Evolutionary conservation across 2,888 invertebrate species (phyloP).

Genomic region (Dicycla oo): DNA sequence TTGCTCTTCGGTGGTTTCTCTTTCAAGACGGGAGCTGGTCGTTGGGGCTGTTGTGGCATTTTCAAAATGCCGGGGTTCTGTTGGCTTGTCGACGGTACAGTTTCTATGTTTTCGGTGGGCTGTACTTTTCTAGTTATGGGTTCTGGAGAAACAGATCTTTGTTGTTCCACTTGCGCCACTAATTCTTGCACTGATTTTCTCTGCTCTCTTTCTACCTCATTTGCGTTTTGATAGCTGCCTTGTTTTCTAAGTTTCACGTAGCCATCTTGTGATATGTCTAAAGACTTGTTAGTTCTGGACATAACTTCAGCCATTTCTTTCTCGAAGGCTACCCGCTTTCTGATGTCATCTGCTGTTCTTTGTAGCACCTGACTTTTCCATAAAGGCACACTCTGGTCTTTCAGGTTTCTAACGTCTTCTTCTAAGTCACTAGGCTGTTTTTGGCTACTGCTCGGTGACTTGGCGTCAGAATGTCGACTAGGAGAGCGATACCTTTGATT

Average conservation of each 20-base stretch:
- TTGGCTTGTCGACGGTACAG: slow-evolving; percentile 72
- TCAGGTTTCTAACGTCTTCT: slow-evolving; percentile 71
- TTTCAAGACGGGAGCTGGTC: slow-evolving; percentile 86
- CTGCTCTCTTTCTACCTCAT: slow-evolving; percentile 76
- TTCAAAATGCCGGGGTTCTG: slow-evolving; percentile 78
- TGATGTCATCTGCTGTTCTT: slow-evolving; percentile 86
- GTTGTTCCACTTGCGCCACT: slow-evolving; percentile 91
- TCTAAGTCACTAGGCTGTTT: slow-evolving; percentile 77
- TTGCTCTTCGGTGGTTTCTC: slow-evolving; percentile 88
- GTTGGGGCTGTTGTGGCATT: slow-evolving; percentile 86
- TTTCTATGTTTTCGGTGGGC: slow-evolving; percentile 77
- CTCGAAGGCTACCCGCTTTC: slow-evolving; percentile 82
- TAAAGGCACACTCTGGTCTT: slow-evolving; percentile 73
- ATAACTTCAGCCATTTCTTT: slow-evolving; percentile 83
- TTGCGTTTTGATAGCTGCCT: slow-evolving; percentile 71
- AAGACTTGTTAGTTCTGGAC: slow-evolving; percentile 77
- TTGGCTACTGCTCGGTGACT: slow-evolving; percentile 76
- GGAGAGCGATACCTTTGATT: slow-evolving; percentile 79
- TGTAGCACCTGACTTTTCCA: slow-evolving; percentile 89
- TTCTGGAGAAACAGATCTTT: slow-evolving; percentile 83
- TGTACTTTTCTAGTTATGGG: slow-evolving; percentile 76
- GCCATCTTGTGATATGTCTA: slow-evolving; percentile 89
- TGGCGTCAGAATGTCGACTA: slow-evolving; percentile 80
- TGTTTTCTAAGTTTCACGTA: slow-evolving; percentile 87
- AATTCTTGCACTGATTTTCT: slow-evolving; percentile 91